Conservation (phyloP, 1,140 invertebrate genomes). For the Solenopsis invicta region DNA sequence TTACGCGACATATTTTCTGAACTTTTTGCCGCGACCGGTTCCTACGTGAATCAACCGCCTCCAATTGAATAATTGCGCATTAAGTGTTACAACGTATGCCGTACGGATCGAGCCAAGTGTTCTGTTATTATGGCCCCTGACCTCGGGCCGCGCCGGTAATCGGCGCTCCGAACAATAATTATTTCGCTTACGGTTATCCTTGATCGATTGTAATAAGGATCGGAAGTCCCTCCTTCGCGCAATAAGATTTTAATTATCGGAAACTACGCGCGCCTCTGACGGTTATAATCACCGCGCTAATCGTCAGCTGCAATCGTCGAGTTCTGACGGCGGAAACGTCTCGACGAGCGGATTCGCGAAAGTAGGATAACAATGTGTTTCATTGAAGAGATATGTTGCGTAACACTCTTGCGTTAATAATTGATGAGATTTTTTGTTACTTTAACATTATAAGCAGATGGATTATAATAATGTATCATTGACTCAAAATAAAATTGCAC, state of each 20-base stretch:
- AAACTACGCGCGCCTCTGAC: neutral
- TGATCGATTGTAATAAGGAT: constrained; percentile 39
- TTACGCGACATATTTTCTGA: constrained; percentile 46
- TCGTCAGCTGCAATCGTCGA: neutral
- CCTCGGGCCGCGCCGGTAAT: constrained; percentile 61
- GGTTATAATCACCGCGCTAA: neutral
- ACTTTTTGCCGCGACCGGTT: constrained; percentile 58
- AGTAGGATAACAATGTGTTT: constrained; percentile 4
- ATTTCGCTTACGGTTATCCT: constrained; percentile 45
- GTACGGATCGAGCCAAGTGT: constrained; percentile 53
- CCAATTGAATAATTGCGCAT: constrained; percentile 77
- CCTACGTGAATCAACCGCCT: constrained; percentile 61
- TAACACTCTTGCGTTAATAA: neutral
- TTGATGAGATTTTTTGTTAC: neutral
- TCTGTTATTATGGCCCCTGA: constrained; percentile 70
- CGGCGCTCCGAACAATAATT: constrained; percentile 64
- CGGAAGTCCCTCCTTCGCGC: neutral
- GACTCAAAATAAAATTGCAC: no score
- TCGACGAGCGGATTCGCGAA: neutral
- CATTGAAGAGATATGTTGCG: neutral
- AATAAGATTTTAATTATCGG: constrained; percentile 42
- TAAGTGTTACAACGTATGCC: constrained; percentile 67
- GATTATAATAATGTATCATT: neutral
- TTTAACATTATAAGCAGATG: neutral
- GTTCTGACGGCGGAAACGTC: neutral